Conservation (phyloP, 2,113 vertebrate species). For the Chinchilla lanigera region DNA sequence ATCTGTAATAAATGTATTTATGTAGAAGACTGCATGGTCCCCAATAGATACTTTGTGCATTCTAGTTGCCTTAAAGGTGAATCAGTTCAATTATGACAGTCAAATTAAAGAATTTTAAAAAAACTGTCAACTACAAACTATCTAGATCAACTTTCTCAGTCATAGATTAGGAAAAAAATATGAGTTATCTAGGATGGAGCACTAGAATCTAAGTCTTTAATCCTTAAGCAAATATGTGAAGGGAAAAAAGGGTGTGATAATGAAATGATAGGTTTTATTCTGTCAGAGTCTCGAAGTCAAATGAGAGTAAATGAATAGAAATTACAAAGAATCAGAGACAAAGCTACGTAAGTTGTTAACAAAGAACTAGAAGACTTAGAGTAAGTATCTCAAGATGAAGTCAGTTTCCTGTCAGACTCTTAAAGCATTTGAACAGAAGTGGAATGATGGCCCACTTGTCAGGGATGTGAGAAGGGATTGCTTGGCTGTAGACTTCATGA, state of each 20-base stretch:
- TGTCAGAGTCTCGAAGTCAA: not conserved
- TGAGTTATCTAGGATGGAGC: not conserved
- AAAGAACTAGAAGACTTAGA: slow-evolving; percentile 31
- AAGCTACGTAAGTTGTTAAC: not conserved
- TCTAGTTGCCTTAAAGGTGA: slow-evolving; percentile 31
- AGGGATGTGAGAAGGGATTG: slow-evolving; percentile 14
- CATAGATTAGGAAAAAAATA: not conserved
- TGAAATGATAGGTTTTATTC: not conserved
- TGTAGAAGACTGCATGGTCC: not conserved
- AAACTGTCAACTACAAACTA: slow-evolving; percentile 48
- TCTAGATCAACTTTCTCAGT: not conserved
- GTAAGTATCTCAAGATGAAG: not conserved
- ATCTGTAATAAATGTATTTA: not conserved
- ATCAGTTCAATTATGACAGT: slow-evolving; percentile 38
- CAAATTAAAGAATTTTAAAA: slow-evolving; percentile 37
- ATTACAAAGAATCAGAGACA: slow-evolving; percentile 8
- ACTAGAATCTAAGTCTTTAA: not conserved
- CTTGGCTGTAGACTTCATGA: not conserved
- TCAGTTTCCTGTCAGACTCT: not conserved
- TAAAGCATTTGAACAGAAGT: not conserved
- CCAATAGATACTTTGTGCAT: slow-evolving; percentile 36
- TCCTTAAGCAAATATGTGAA: slow-evolving; percentile 1
- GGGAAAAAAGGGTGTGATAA: not conserved
- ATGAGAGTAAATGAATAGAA: not conserved
- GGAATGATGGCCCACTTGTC: not conserved